Evolutionary conservation across 1,140 invertebrate species (phyloP).

Genomic region (Leucophenga varia): DNA sequence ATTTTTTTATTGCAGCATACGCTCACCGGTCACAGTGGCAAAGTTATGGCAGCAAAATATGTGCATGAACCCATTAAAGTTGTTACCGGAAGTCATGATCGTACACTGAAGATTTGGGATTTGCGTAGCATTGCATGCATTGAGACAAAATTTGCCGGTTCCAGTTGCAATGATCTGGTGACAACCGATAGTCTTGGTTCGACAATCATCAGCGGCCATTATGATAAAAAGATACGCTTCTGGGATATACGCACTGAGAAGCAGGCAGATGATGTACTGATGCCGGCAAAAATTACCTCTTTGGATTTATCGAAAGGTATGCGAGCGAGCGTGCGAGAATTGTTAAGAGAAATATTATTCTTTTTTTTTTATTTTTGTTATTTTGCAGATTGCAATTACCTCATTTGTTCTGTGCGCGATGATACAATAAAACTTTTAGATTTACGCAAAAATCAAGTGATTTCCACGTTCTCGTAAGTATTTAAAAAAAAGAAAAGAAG

Average conservation of each 20-base stretch:
- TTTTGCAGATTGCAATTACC: conserved; percentile 82
- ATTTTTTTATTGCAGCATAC: conserved; percentile 79
- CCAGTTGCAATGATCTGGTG: conserved; percentile 94
- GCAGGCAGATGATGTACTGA: conserved; percentile 77
- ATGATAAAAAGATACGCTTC: conserved; percentile 94
- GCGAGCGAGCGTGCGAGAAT: conserved; percentile 17
- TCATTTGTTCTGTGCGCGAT: conserved; percentile 90
- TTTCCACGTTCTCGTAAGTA: conserved; percentile 83
- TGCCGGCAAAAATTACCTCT: conserved; percentile 94
- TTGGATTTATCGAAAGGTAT: conserved; percentile 88
- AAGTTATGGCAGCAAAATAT: conserved; percentile 93
- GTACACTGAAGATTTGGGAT: conserved; percentile 97
- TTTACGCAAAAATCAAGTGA: conserved; percentile 89
- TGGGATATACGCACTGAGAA: conserved; percentile 89
- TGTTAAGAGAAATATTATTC: conserved; percentile 1
- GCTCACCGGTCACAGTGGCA: conserved; percentile 93
- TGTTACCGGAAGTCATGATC: conserved; percentile 91
- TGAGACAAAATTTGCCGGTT: conserved; percentile 95
- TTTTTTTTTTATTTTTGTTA: conserved; percentile 30
- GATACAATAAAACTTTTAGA: conserved; percentile 94
- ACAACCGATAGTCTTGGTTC: conserved; percentile 84
- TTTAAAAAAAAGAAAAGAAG: neutral
- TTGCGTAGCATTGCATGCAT: conserved; percentile 87
- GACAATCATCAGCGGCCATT: conserved; percentile 95
- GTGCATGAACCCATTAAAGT: conserved; percentile 85